Evolutionary conservation across 1,140 invertebrate species (phyloP), one percentile per base, ranked within the genome.

Genomic region (Piezodorus guildinii): DNA sequence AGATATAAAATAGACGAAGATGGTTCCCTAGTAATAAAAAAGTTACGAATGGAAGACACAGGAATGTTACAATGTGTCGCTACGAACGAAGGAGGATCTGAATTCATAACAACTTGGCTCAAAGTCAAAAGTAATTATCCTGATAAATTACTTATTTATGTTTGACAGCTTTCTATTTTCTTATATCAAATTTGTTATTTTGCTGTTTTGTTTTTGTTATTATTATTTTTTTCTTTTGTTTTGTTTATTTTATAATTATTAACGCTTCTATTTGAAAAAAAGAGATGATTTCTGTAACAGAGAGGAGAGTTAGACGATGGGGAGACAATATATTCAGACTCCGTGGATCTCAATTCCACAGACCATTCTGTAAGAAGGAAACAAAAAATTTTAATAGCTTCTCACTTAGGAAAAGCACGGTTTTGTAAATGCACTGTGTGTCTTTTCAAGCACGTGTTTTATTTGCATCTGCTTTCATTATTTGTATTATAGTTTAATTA

Each of bases 1-100:
- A 85, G 84, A 67, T 90, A 87, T 71, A 72, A 79, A 19, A 77
- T 89, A 49, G 80, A 85, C 70, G 82, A 88, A 66, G 88, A 93
- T 74, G 87, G 90, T 59, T 87, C 89, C 4, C 73, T 96, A 58
- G 78, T 85, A 23, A 91, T 98, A 68, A 86, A 84, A 70, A 85
- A 85, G 71, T 77, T 98, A 30, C 82, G 84, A 68, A 85, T 91
- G 72, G 83, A 85, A 66, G 92, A 98, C 76, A 86, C 89, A 65
- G 95, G 94, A 45, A 91, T 97, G 80, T 97, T 92, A 74, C 95
- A 98, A 72, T 99, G 96, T 74, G 84, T 96, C 67, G 93, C 91
- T 0, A 79, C 76, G 39, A 96, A 95, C 72, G 82, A 86, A 69
- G 94, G 88, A 2, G 95, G 95, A 14, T 88, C 94, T 74, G 85